Evolutionary conservation across 2,113 vertebrate genomes (phyloP).

Genomic region (Pachycephala philippinensis): DNA sequence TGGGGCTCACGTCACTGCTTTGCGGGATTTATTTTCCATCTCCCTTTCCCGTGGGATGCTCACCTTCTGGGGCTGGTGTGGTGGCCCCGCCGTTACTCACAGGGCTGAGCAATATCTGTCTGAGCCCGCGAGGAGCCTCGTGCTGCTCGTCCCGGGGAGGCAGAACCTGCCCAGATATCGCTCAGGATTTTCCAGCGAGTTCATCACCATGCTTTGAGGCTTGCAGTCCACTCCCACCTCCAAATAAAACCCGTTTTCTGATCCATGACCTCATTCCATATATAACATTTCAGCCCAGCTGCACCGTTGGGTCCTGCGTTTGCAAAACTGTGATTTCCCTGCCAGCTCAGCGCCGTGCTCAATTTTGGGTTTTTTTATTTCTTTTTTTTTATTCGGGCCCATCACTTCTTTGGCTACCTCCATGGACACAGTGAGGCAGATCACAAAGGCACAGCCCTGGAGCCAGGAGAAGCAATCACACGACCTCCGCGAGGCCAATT

Average conservation of each 20-base stretch:
- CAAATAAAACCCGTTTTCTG: slow-evolving; percentile 50
- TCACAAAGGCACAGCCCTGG: neutral
- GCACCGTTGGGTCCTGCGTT: neutral
- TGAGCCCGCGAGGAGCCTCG: neutral
- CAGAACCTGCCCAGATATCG: neutral
- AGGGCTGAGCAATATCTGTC: neutral
- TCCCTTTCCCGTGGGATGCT: neutral
- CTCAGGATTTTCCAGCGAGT: neutral
- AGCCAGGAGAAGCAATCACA: slow-evolving; percentile 54
- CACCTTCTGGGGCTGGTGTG: neutral
- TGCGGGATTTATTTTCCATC: neutral
- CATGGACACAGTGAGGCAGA: slow-evolving; percentile 1
- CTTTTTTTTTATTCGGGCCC: neutral
- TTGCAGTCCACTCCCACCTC: slow-evolving; percentile 16
- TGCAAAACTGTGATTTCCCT: slow-evolving; percentile 17
- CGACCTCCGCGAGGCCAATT: slow-evolving; percentile 36
- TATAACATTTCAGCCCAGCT: slow-evolving; percentile 49
- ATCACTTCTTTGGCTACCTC: slow-evolving; percentile 46
- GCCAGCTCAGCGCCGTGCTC: slow-evolving; percentile 9
- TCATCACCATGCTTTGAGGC: slow-evolving; percentile 1
- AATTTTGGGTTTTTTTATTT: neutral
- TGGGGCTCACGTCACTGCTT: neutral
- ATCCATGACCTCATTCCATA: slow-evolving; percentile 50
- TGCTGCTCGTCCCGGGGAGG: neutral
- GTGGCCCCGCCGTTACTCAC: neutral